phyloP scores from a whole-genome alignment of 2,888 invertebrate genomes.

The Ophioninae sp. region DNA sequence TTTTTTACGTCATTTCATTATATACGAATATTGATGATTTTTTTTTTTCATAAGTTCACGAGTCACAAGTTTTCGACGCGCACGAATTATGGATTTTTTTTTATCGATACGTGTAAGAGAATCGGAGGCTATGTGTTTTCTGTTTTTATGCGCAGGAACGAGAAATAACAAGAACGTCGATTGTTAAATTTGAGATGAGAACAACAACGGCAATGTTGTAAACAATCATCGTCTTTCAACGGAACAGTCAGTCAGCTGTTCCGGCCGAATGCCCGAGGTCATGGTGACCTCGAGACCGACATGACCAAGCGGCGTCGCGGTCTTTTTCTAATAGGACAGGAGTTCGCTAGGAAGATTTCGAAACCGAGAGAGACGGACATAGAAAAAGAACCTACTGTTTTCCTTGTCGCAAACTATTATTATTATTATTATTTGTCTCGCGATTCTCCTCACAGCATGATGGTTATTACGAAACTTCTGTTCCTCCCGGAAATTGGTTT shows the following conservation, averaged over 20 bases:
- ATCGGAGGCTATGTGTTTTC: neutral
- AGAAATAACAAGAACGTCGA: neutral
- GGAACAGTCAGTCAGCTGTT: slow-evolving; percentile 47
- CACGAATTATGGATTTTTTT: neutral
- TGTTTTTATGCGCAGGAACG: neutral
- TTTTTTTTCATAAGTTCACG: too few relatives aligned
- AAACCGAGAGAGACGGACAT: neutral
- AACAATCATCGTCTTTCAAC: neutral
- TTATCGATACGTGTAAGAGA: neutral
- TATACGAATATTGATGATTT: neutral
- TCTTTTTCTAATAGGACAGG: slow-evolving; percentile 27
- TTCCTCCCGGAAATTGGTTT: neutral
- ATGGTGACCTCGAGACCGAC: slow-evolving; percentile 48
- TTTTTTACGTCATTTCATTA: neutral
- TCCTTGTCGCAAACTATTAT: neutral
- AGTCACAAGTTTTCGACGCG: neutral
- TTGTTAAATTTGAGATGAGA: neutral
- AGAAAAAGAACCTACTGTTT: neutral
- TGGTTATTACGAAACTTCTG: neutral
- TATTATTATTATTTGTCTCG: neutral
- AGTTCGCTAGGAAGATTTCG: neutral
- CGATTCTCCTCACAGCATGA: neutral
- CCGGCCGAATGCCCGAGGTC: slow-evolving; percentile 36
- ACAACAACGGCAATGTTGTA: neutral
- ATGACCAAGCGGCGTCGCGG: slow-evolving; percentile 15